phyloP scores from a whole-genome alignment of 2,888 invertebrate genomes.

The Pyrrhosoma nymphula region DNA sequence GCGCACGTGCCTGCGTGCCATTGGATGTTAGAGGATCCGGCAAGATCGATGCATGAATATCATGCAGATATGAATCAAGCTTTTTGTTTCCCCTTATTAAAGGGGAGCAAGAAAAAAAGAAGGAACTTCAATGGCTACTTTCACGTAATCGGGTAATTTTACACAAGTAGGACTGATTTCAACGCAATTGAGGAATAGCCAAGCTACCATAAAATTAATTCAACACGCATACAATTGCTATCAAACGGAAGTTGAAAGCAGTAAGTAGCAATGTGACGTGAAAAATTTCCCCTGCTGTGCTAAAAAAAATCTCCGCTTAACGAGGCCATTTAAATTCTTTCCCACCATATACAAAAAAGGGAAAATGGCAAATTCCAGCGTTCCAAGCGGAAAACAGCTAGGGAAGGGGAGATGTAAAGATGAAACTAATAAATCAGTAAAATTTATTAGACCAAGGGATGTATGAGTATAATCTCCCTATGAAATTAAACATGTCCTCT shows the following conservation, averaged over 20 bases:
- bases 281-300: no score
- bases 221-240: no score
- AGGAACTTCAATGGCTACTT: no score
- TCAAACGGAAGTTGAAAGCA: no score
- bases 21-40: neutral
- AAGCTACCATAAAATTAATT: no score
- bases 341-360: neutral
- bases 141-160: no score
- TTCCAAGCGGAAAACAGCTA: neutral
- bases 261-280: no score
- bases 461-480: neutral
- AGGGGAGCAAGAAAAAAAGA: neutral
- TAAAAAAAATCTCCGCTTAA: neutral
- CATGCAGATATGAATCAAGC: neutral
- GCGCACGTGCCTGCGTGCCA: neutral
- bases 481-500: neutral
- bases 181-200: no score
- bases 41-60: no score
- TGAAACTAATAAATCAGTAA: neutral
- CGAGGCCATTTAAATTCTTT: neutral
- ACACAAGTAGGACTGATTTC: no score
- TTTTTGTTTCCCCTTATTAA: neutral
- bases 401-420: neutral
- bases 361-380: neutral
- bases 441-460: neutral